Percentiles rank a stretch among this genome's conserved stretches.
Evolutionary conservation across 2,888 invertebrate species (phyloP).

Genomic region (Flexamia atlantica): DNA sequence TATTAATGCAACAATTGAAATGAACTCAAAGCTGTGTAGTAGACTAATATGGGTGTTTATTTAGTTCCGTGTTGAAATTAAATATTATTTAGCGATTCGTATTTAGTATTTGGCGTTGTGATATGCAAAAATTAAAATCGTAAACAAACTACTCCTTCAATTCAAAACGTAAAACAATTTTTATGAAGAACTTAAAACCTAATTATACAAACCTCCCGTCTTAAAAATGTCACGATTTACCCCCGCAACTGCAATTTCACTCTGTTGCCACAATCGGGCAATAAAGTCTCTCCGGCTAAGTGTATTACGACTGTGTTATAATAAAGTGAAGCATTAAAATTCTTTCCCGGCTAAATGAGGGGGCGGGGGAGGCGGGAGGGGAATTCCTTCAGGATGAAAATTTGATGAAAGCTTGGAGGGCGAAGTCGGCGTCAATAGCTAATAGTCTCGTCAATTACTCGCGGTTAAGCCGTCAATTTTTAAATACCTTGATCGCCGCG

Average conservation of each 20-base stretch:
- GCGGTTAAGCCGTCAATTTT: conserved; percentile 31
- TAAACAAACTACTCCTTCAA: too few species aligned
- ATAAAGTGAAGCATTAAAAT: conserved; percentile 52
- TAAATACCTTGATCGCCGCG: conserved; percentile 4
- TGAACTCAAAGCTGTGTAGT: too few species aligned
- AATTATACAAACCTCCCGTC: background rate
- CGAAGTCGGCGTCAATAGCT: conserved; percentile 30
- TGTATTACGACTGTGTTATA: conserved; percentile 32
- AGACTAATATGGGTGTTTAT: too few species aligned
- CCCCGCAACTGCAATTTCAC: background rate
- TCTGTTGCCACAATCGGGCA: conserved; percentile 56
- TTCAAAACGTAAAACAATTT: too few species aligned
- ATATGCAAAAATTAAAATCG: too few species aligned
- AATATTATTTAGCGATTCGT: too few species aligned
- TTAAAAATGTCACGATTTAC: background rate
- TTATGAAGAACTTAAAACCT: too few species aligned
- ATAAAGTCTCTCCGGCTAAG: conserved; percentile 28
- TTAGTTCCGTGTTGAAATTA: too few species aligned
- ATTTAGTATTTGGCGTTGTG: too few species aligned
- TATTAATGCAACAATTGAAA: too few species aligned
- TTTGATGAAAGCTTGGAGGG: conserved; percentile 52
- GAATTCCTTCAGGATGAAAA: conserved; percentile 56
- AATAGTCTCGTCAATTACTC: conserved; percentile 26
- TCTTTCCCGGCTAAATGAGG: conserved; percentile 14
- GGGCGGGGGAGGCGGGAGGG: conserved; percentile 3